Conservation (phyloP, 2,797 vertebrate species). For the Caiman crocodilus region DNA sequence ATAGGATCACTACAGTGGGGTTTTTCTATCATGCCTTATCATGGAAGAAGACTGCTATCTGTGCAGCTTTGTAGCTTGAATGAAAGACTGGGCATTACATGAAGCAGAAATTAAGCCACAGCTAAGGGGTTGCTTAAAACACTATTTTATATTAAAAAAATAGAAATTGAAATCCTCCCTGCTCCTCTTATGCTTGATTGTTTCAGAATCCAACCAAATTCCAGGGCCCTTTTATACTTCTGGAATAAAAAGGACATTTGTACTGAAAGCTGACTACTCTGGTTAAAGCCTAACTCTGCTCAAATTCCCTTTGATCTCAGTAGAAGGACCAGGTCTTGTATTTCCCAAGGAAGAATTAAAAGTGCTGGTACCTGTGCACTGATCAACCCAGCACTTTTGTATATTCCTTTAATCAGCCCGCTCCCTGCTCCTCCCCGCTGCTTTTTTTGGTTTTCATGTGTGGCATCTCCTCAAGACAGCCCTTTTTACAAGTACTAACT, state of each 20-base stretch:
- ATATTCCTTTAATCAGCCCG: not conserved
- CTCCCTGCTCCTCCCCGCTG: not conserved
- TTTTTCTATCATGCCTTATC: not conserved
- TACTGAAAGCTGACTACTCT: not conserved
- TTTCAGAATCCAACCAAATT: constrained; percentile 48
- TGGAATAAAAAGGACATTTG: not conserved
- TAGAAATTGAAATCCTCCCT: not conserved
- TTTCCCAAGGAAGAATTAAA: not conserved
- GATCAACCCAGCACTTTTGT: not conserved
- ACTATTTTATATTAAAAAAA: not conserved
- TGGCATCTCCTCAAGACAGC: not conserved
- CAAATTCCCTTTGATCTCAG: not conserved
- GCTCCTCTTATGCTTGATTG: not conserved
- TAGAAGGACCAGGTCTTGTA: not conserved
- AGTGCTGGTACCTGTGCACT: not conserved
- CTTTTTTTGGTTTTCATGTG: accelerated
- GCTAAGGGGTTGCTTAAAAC: constrained; percentile 34
- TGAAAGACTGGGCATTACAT: constrained; percentile 10
- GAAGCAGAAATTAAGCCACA: not conserved
- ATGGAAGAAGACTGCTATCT: constrained; percentile 5
- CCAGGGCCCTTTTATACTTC: not conserved
- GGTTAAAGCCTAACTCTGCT: not conserved
- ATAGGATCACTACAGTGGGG: too few species aligned
- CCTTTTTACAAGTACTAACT: not conserved
- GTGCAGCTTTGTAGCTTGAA: not conserved